Base-by-base conservation (phyloP, 1,140 invertebrate genomes). In the Pseudachorutes palmiensis region DNA sequence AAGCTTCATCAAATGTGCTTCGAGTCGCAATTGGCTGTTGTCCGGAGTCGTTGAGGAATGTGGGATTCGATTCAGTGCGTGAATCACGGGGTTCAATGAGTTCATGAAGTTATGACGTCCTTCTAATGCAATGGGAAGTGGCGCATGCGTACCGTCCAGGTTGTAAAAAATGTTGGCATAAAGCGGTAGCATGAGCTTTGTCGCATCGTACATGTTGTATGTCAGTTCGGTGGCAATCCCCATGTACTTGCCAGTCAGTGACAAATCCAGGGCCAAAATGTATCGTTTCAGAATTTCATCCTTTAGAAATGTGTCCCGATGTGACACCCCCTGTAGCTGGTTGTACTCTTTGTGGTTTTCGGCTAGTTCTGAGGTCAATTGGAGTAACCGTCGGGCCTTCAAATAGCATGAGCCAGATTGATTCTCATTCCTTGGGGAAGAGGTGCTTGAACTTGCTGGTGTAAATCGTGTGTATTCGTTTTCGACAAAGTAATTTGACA, bases 181-280 rank as follows among this genome's bases (percentile, higher is more conserved):
- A 22, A 55, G 12, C 5, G 51, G 51, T 16, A 55, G 12, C 51
- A 55, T 55, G 51, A 14, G 24, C 24, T 55, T 55, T 12, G 51
- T 55, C 51, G 51, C 24, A 22, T 55, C 51, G 51, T 55, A 55
- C 51, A 55, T 55, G 12, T 26, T 55, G 12, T 55, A 22, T 14
- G 24, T 22, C 3, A 55, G 9, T 55, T 55, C 51, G 3, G 24
- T 5, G 24, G 51, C 24, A 5, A 55, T 55, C 24, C 51, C 51
- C 14, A 55, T 26, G 51, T 55, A 55, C 9, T 5, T 5, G 9
- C 24, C 51, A 5, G 12, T 26, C 3, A 55, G 51, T 5, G 51
- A 9, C 5, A 55, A 24, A 24, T 55, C 51, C 51, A 55, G 51
- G 51, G 51, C 51, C 51, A 55, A 14, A 5, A 55, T 55, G 51